Evolutionary conservation across 2,888 invertebrate genomes (phyloP).

Genomic region (Philereme vetulata): DNA sequence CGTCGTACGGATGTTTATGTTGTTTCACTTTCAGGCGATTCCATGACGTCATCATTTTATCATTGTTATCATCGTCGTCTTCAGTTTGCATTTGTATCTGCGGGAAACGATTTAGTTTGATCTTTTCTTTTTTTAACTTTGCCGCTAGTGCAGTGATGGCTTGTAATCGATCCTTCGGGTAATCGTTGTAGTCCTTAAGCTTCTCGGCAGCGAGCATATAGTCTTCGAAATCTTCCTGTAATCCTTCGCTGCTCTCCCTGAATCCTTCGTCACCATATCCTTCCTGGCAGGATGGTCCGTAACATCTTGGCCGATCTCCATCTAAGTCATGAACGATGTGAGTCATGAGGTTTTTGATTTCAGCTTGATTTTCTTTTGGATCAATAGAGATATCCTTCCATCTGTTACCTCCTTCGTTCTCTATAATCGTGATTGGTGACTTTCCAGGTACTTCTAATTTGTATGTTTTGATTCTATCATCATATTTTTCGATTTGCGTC

Average conservation of each 20-base stretch:
- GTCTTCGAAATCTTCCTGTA: slow-evolving; percentile 83
- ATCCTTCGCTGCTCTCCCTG: slow-evolving; percentile 63
- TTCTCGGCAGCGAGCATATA: slow-evolving; percentile 85
- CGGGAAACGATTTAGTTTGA: slow-evolving; percentile 53
- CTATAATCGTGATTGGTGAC: slow-evolving; percentile 83
- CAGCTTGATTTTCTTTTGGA: slow-evolving; percentile 53
- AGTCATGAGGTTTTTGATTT: slow-evolving; percentile 71
- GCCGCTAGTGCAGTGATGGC: slow-evolving; percentile 74
- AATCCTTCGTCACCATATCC: slow-evolving; percentile 60
- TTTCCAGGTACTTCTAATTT: slow-evolving; percentile 83
- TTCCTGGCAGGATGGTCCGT: slow-evolving; percentile 76
- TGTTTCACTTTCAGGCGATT: slow-evolving; percentile 81
- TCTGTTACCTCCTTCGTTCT: slow-evolving; percentile 62
- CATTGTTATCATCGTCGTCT: slow-evolving; percentile 49
- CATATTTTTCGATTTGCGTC: slow-evolving; percentile 64
- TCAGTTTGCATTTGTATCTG: slow-evolving; percentile 45
- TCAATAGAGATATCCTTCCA: slow-evolving; percentile 54
- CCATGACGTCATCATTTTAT: slow-evolving; percentile 75
- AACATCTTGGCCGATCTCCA: slow-evolving; percentile 67
- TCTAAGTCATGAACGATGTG: slow-evolving; percentile 71
- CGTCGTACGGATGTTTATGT: slow-evolving; percentile 85
- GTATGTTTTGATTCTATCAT: slow-evolving; percentile 75
- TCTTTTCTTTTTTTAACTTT: slow-evolving; percentile 76
- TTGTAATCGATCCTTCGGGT: slow-evolving; percentile 69
- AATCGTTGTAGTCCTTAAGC: slow-evolving; percentile 72